These are phyloP conservation scores for Gasterosteus aculeatus DNA, from an alignment of 2,113 vertebrate genomes.

Conservation along the genomic window DNA sequence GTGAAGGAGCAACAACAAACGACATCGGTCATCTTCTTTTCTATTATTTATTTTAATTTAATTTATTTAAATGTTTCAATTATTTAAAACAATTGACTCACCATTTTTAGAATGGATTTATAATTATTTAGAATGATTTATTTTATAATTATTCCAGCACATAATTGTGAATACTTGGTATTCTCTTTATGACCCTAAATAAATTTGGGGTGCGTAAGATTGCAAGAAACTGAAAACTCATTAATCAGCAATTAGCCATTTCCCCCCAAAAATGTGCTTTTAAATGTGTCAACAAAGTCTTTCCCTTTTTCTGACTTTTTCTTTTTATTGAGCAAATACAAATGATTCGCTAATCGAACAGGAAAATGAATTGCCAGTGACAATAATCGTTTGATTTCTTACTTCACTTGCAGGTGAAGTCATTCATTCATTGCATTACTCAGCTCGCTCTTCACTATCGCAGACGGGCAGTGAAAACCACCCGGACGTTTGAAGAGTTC, in stretches of 20 bases:
- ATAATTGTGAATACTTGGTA: neutral
- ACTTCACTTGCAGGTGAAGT: slow-evolving; percentile 4
- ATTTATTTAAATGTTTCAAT: neutral
- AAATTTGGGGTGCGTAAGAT: neutral
- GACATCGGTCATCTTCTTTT: neutral
- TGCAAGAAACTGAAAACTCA: neutral
- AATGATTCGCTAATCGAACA: neutral
- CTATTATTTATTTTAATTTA: too few species aligned
- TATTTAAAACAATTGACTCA: neutral
- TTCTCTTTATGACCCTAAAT: neutral
- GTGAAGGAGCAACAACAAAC: neutral
- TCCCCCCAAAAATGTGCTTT: neutral
- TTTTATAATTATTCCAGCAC: neutral
- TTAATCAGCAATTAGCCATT: neutral
- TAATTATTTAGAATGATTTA: neutral
- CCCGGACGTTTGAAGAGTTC: slow-evolving; percentile 29
- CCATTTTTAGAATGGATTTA: neutral
- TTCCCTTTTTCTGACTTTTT: neutral
- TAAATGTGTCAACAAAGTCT: too few species aligned
- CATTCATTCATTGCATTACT: neutral
- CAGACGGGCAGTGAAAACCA: slow-evolving; percentile 44
- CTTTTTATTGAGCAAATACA: neutral
- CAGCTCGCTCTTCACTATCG: slow-evolving; percentile 18
- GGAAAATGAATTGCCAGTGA: neutral
- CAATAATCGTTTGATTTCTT: slow-evolving; percentile 2